Evolutionary conservation across 2,888 invertebrate genomes (phyloP), one percentile per base, ranked within the genome.

Genomic region (Diaperis boleti): DNA sequence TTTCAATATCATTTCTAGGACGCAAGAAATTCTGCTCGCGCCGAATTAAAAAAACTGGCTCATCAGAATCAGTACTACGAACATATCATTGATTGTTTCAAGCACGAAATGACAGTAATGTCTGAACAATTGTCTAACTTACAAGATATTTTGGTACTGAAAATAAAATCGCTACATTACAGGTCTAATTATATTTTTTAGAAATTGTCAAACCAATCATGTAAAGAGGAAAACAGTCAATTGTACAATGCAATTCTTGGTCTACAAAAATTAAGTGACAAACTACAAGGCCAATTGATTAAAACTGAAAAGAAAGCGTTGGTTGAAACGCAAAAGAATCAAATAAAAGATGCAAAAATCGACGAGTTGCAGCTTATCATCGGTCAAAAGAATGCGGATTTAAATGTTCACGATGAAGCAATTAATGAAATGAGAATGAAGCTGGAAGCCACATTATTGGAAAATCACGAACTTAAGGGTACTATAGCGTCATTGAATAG

Each of bases 381-480:
- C 5, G 70, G 69, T 13, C 69, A 73, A 60, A 74, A 77, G 67
- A 73, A 76, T 42, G 33, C 70, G 0, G 74, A 76, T 54, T 50
- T 76, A n/a, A 68, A 50, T 15, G 64, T 67, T 35, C 75, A 76
- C 52, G 71, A 74, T 42, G 63, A 71, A 10, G 71, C 73, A 8
- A 71, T 78, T 10, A 79, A 82, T 50, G 79, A 79, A 22, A 66
- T 75, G n/a, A 77, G 82, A 20, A 69, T 76, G 8, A 82, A 83
- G 31, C 63, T 79, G 8, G 71, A 68, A 62, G 74, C 81, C 0
- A 78, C 81, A 0, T 76, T 82, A 13, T 74, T 79, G n/a, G 69
- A 76, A 42, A 77, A 78, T 47, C 67, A 71, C 33, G 72, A 75
- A 11, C 64, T 77, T 6, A 72, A 73, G 20, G 44, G n/a, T 7